Base-by-base conservation (phyloP, 2,113 vertebrate genomes). In the Sinocyclocheilus rhinocerous region DNA sequence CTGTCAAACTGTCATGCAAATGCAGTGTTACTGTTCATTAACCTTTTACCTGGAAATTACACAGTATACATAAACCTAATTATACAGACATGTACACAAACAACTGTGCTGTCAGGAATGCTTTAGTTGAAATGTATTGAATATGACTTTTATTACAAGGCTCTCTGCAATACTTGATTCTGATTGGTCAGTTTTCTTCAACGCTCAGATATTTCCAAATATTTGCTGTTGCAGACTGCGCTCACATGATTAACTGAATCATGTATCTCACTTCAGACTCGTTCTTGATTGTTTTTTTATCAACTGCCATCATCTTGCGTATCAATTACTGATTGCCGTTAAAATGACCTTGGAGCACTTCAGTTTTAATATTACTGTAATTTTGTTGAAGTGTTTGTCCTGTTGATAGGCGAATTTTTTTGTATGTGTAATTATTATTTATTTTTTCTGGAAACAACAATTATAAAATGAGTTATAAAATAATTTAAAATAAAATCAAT, bases 21-120 rank as follows among this genome's bases (percentile, higher is more conserved):
- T 65, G 15, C 79, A 65, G n/a, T 45, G 8, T 45, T 65, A 45
- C 42, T 33, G 79, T 65, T 81, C 15, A 81, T 65, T 81, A 67
- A 81, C 39, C 59, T 48, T 65, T 57, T 81, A 45, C 36, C n/a
- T 65, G 79, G n/a, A n/a, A 81, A 16, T 29, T 48, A 29, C 39
- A 63, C 59, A 26, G 45, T 26, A 16, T 65, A 65, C 39, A 29
- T 0, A 24, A 81, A 81, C 39, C 59, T 81, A 81, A 81, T 81
- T 81, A 65, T 24, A 48, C 63, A 42, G 13, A 65, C 36, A 6
- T 26, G n/a, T 65, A 65, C 65, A 45, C 36, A 65, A 20, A 24
- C 13, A 45, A 15, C 22, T 13, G 29, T 81, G n/a, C n/a, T 65
- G 36, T 81, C 39, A 65, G 36, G 42, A 65, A 65, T 48, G 8